These are phyloP conservation scores for Trachurus trachurus DNA, from an alignment of 2,797 vertebrate genomes.

Conservation along the genomic window DNA sequence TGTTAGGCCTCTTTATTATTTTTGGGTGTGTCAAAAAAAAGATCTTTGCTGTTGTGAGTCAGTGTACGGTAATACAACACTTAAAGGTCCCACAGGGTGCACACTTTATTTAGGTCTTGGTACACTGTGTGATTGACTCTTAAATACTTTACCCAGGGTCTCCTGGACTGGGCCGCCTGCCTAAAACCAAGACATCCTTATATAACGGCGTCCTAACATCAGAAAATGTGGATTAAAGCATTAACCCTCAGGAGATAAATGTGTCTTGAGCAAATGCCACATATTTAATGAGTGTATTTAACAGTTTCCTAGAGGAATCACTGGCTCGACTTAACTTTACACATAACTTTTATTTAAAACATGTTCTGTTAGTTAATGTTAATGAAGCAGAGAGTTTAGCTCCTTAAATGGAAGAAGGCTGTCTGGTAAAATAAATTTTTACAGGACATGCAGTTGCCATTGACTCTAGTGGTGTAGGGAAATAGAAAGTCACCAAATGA, in stretches of 20 bases:
- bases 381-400: not conserved
- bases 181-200: not conserved
- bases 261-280: not conserved
- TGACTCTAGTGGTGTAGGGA: not conserved
- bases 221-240: not conserved
- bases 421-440: not conserved
- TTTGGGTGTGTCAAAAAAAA: not conserved
- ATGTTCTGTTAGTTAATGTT: not conserved
- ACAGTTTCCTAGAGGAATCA: not conserved
- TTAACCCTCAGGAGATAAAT: not conserved
- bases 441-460: not conserved
- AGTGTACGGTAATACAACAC: not conserved
- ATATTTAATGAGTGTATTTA: not conserved
- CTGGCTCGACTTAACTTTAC: too few species aligned
- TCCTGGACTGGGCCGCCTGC: not conserved
- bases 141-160: not conserved
- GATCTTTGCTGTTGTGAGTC: not conserved
- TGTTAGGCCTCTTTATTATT: not conserved
- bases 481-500: too few species aligned
- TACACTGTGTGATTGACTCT: not conserved
- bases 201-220: too few species aligned
- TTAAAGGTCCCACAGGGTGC: not conserved
- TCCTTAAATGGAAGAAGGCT: not conserved
- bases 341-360: too few species aligned
- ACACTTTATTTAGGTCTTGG: not conserved